Conservation (phyloP, 2,797 vertebrate genomes). For the Sebastes wilsoni region DNA sequence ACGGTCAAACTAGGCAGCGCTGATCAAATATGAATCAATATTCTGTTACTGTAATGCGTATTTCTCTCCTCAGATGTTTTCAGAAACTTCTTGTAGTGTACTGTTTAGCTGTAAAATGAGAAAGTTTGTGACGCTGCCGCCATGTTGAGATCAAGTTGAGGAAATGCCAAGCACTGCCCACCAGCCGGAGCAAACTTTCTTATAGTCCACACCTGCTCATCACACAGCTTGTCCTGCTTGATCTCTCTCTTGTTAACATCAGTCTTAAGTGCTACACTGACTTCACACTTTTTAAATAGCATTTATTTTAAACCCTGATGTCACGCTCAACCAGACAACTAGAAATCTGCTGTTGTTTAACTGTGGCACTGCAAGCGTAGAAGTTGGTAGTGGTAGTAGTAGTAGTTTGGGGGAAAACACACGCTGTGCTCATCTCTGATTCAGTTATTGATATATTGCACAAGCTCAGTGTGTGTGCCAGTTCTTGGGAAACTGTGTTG, state of each 20-base stretch:
- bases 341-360: background rate
- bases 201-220: background rate
- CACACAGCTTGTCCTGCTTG: background rate
- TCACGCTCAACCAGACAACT: background rate
- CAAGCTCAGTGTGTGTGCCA: background rate
- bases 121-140: too few species aligned
- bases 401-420: background rate
- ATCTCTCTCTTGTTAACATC: background rate
- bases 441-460: slow-evolving; percentile 16
- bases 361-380: background rate
- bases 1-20: too few species aligned
- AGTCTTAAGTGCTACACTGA: background rate
- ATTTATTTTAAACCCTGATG: background rate
- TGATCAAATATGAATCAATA: too few species aligned
- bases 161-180: too few species aligned
- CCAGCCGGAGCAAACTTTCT: too few species aligned
- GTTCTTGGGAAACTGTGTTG: slow-evolving; percentile 5
- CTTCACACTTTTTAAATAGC: slow-evolving; percentile 10
- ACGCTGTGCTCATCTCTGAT: background rate
- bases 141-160: too few species aligned
- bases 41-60: too few species aligned
- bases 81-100: too few species aligned
- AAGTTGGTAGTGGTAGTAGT: background rate
- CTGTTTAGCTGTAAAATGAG: too few species aligned
- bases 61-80: too few species aligned